phyloP scores from a whole-genome alignment of 2,113 vertebrate genomes.

The Gymnocephalus cernua region DNA sequence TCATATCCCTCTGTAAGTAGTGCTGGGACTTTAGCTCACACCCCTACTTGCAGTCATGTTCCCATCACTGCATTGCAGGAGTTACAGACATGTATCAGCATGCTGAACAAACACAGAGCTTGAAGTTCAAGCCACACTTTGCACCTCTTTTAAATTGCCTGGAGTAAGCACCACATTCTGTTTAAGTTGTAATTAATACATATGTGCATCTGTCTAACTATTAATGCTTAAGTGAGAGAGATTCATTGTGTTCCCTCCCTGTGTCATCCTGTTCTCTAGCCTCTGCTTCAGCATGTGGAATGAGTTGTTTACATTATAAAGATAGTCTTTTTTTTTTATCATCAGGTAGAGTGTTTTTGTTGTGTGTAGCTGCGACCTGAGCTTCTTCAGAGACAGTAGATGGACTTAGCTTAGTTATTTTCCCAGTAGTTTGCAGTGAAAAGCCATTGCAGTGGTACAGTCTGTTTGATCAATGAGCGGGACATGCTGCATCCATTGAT shows the following conservation, averaged over 20 bases:
- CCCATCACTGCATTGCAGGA: conserved; percentile 40
- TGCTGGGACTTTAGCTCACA: conserved; percentile 23
- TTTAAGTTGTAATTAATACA: not conserved
- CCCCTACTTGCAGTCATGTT: conserved; percentile 36
- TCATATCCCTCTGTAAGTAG: conserved; percentile 57
- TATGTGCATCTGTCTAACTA: not conserved
- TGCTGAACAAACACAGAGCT: conserved; percentile 22
- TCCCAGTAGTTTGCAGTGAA: conserved; percentile 37
- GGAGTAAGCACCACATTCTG: not conserved
- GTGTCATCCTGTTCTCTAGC: not conserved
- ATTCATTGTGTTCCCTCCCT: not conserved
- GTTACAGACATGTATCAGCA: conserved; percentile 53
- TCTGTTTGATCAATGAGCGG: conserved; percentile 51
- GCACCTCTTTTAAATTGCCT: not conserved
- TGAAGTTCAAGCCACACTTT: conserved; percentile 2
- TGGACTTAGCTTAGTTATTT: conserved; percentile 12
- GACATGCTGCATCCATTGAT: conserved; percentile 65
- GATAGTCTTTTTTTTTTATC: not conserved
- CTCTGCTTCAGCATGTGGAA: conserved; percentile 13
- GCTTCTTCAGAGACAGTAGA: conserved; percentile 17
- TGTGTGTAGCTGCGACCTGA: not conserved
- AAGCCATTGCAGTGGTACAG: conserved; percentile 30
- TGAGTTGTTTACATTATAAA: not conserved
- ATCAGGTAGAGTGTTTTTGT: not conserved
- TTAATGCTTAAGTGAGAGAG: not conserved